Evolutionary conservation across 2,797 vertebrate genomes (phyloP), one percentile per base, ranked within the genome.

Genomic region (Danio tinwini): DNA sequence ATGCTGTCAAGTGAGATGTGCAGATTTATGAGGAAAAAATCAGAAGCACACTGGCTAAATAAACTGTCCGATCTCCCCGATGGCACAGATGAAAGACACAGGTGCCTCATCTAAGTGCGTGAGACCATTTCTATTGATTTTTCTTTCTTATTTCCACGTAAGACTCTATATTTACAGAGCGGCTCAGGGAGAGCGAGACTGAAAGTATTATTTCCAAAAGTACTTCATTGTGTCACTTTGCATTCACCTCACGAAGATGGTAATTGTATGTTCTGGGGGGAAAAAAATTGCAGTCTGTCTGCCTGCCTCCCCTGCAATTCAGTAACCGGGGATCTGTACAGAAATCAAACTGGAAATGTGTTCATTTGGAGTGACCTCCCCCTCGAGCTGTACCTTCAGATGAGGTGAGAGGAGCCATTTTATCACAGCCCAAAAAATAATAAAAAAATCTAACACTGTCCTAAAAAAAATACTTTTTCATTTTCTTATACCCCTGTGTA

Each of bases 331-430:
- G 72, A 82, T 83, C 78, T 78, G 79, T 67, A 67, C 77, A 73
- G 76, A 85, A 88, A 82, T 86, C 83, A 85, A 81, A 55, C 69
- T 64, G 74, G 69, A 69, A 84, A 81, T 82, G 65, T 84, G 80
- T 83, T 84, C 47, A 74, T 84, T 76, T 80, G 62, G 77, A 85
- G 58, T 78, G 83, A 85, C 81, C 84, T 74, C 71, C 71, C 65
- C 65, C 55, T 83, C 40, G 12, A 87, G 76, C 62, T 50, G 69
- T 61, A 74, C 83, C 64, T 81, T 79, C 63, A 80, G 49, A 82
- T 63, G 70, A 64, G 59, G 65, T 75, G 68, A 79, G 77, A 78
- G 55, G 47, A 68, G 45, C 70, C 29, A 73, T 56, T 67, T 76
- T 64, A 73, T 78, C 47, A 16, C 19, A 69, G 44, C 12, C 0